Conservation (phyloP, 2,888 invertebrate genomes). For the Lochmaea capreae region DNA sequence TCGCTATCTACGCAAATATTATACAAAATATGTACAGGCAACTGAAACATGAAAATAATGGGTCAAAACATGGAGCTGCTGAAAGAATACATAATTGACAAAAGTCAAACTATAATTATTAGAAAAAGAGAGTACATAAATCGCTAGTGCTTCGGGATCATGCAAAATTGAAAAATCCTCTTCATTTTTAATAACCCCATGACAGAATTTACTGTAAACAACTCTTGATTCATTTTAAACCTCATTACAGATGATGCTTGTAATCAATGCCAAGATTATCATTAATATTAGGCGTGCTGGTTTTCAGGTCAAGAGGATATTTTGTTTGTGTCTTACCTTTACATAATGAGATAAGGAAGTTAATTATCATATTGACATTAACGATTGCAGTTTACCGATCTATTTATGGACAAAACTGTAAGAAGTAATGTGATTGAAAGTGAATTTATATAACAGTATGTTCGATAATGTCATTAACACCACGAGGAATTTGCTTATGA, state of each 20-base stretch:
- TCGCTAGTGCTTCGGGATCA: no score
- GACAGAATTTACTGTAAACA: background rate
- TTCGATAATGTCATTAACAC: background rate
- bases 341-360: conserved; percentile 15
- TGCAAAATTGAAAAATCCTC: no score
- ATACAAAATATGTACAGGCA: no score
- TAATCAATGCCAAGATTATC: conserved; percentile 1
- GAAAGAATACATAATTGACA: no score
- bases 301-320: conserved; percentile 13
- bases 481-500: background rate
- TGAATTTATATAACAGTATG: conserved; percentile 11
- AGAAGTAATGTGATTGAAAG: background rate
- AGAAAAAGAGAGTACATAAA: no score
- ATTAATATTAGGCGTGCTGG: background rate
- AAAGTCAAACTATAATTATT: no score
- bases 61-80: no score
- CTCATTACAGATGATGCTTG: background rate
- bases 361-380: background rate
- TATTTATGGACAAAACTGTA: conserved; percentile 1
- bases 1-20: no score
- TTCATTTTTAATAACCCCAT: no score
- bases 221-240: background rate
- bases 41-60: no score
- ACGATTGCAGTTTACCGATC: conserved; percentile 1
- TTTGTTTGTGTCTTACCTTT: conserved; percentile 3